Evolutionary conservation across 2,797 vertebrate species (phyloP).

Genomic region (Falco cherrug): DNA sequence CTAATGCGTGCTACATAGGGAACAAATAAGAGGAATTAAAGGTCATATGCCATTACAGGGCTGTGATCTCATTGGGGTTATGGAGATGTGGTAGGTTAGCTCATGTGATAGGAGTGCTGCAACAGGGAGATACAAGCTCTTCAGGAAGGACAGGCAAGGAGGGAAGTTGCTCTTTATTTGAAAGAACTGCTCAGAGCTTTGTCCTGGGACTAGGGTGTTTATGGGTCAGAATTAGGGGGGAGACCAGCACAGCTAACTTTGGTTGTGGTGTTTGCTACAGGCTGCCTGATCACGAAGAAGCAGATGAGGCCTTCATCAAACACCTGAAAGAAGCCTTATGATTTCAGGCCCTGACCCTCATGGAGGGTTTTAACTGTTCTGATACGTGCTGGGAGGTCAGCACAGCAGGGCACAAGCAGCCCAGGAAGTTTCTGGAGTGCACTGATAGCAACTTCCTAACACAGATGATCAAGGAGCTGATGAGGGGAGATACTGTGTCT

Average conservation of each 20-base stretch:
- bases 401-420: not conserved
- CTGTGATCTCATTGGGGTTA: not conserved
- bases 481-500: not conserved
- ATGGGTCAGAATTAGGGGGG: not conserved
- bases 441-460: not conserved
- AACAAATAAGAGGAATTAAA: not conserved
- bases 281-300: not conserved
- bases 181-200: not conserved
- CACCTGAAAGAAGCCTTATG: not conserved
- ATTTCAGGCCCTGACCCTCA: not conserved
- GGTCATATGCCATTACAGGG: not conserved
- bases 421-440: not conserved
- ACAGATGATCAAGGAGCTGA: not conserved
- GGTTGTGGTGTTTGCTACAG: not conserved
- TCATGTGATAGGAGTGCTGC: not conserved
- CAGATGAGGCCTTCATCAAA: not conserved
- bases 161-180: not conserved
- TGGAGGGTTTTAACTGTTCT: not conserved
- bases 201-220: not conserved
- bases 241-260: not conserved
- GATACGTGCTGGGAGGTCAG: not conserved
- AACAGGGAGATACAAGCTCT: not conserved
- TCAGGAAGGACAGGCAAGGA: not conserved
- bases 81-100: not conserved
- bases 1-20: not conserved